These are phyloP conservation scores for Hypothenemus hampei DNA, from an alignment of 1,140 invertebrate species.

Conservation along the genomic window DNA sequence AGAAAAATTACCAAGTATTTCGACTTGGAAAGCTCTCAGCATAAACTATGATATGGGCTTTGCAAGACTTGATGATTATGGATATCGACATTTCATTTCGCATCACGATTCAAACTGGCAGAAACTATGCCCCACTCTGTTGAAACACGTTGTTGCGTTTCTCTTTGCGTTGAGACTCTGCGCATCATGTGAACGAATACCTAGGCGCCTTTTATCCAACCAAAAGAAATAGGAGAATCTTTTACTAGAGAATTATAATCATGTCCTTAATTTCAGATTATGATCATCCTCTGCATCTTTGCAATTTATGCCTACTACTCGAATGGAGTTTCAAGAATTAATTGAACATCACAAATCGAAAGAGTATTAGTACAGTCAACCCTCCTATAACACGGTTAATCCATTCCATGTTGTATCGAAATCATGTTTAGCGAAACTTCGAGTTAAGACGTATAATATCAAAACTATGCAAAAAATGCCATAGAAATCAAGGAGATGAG, in stretches of 20 bases:
- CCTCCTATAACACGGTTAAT: too few species aligned
- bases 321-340: too few species aligned
- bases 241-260: conserved; percentile 29
- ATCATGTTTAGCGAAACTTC: too few species aligned
- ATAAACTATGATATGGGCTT: conserved; percentile 3
- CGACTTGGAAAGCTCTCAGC: conserved; percentile 6
- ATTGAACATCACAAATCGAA: too few species aligned
- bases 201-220: conserved; percentile 27
- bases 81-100: conserved; percentile 19
- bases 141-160: conserved; percentile 17
- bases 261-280: conserved; percentile 31
- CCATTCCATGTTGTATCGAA: too few species aligned
- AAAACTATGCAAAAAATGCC: too few species aligned
- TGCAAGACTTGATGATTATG: conserved; percentile 11
- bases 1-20: background rate
- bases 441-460: too few species aligned
- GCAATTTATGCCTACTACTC: too few species aligned
- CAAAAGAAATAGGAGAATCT: conserved; percentile 30
- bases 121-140: conserved; percentile 21
- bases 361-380: too few species aligned
- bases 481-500: too few species aligned
- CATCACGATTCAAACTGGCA: conserved; percentile 26
- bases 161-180: conserved; percentile 4
- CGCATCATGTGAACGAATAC: conserved; percentile 26
- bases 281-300: too few species aligned